Evolutionary conservation across 2,888 invertebrate genomes (phyloP).

Genomic region (Orthosia incerta): DNA sequence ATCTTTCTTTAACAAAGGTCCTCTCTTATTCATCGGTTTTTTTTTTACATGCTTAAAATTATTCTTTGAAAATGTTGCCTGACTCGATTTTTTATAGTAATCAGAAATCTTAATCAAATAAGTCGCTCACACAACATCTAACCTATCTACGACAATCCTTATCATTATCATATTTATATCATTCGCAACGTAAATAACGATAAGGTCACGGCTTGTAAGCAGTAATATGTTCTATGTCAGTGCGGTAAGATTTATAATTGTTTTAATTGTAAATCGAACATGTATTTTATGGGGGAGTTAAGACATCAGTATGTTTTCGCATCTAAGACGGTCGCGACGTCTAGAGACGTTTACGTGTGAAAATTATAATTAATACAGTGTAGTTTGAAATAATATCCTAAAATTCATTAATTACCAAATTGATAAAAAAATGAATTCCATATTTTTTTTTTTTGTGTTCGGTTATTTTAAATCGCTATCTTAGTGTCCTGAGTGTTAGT

Average conservation of each 20-base stretch:
- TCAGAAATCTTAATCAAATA: conserved; percentile 28
- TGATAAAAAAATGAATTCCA: no score
- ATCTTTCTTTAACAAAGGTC: no score
- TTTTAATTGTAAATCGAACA: conserved; percentile 13
- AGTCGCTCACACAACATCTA: conserved; percentile 29
- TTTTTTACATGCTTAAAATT: no score
- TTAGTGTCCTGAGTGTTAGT: no score
- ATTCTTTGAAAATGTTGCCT: not conserved
- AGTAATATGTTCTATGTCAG: conserved; percentile 68
- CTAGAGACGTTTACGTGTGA: conserved; percentile 35
- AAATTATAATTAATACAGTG: not conserved
- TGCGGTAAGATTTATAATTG: conserved; percentile 48
- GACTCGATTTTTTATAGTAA: not conserved
- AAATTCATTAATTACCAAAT: not conserved
- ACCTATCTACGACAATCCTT: conserved; percentile 71
- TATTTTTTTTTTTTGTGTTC: no score
- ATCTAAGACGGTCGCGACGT: conserved; percentile 69
- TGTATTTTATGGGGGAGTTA: conserved; percentile 12
- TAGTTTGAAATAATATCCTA: not conserved
- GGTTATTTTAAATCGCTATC: no score
- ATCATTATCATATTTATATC: conserved; percentile 85
- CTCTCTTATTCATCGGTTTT: no score
- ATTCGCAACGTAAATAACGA: conserved; percentile 83
- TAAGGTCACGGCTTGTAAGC: conserved; percentile 68
- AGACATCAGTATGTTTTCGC: conserved; percentile 66